Percentiles rank a stretch among this genome's conserved stretches.
Conservation (phyloP, 2,113 vertebrate species). For the Podilymbus podiceps region DNA sequence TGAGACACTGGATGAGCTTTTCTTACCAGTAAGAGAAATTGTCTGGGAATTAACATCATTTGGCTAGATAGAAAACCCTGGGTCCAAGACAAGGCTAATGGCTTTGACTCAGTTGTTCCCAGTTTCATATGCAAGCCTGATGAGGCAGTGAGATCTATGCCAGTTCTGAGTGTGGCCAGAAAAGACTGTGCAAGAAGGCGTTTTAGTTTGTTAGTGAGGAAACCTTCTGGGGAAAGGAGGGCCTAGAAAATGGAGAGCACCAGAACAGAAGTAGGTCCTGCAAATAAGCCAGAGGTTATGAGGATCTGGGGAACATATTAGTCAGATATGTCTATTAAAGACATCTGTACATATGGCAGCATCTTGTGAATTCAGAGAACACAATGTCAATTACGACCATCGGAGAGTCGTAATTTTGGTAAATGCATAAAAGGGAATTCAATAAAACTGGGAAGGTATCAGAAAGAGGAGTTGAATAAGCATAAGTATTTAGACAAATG, state of each 20-base stretch:
- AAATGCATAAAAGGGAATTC: conserved; percentile 9
- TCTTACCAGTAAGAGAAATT: background rate
- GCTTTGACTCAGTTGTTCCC: conserved; percentile 1
- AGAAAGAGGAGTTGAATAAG: background rate
- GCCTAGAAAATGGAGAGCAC: conserved; percentile 21
- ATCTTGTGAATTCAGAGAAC: conserved; percentile 28
- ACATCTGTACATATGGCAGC: conserved; percentile 53
- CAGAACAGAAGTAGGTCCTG: conserved; percentile 52
- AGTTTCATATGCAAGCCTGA: background rate
- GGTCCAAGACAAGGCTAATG: background rate
- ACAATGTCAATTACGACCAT: conserved; percentile 2
- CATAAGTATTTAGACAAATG: background rate
- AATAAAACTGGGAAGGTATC: background rate
- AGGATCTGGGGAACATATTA: conserved; percentile 39
- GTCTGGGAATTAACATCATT: conserved; percentile 19
- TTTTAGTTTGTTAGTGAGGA: background rate
- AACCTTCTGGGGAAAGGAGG: background rate
- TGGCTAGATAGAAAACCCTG: background rate
- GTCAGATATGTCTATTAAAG: conserved; percentile 58
- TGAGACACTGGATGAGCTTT: conserved; percentile 9
- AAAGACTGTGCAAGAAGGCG: background rate
- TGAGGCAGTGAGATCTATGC: background rate
- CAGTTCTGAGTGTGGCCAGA: background rate
- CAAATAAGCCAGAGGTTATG: conserved; percentile 37
- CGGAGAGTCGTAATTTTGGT: conserved; percentile 21